Percentiles rank a stretch among this genome's conserved stretches.
Evolutionary conservation across 2,888 invertebrate species (phyloP).

Genomic region (Pharmacophagus antenor): DNA sequence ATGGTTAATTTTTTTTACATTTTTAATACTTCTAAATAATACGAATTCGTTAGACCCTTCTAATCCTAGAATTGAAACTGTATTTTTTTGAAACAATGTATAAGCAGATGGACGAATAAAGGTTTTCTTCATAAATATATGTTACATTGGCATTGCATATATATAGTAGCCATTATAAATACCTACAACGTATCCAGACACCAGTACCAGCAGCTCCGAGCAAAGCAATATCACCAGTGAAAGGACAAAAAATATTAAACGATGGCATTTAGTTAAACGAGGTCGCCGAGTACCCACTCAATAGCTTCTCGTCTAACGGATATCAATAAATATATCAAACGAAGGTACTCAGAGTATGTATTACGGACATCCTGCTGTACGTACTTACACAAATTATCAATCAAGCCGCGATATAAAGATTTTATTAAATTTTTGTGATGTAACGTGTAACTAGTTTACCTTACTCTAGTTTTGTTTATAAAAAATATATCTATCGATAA

Average conservation of each 20-base stretch:
- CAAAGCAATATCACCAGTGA: conserved; percentile 30
- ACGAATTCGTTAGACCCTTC: not conserved
- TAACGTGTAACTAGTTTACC: conserved; percentile 10
- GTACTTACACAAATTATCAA: conserved; percentile 3
- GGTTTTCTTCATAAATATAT: not conserved
- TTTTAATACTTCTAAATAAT: too few species aligned
- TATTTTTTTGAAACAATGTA: not conserved
- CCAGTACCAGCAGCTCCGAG: not conserved
- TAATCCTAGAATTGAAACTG: not conserved
- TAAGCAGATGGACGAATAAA: not conserved
- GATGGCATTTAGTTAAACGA: conserved; percentile 39
- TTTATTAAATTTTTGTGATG: not conserved
- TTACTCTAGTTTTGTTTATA: conserved; percentile 20
- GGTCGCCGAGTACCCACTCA: conserved; percentile 33
- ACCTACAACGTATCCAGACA: too few species aligned
- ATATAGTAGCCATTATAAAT: too few species aligned
- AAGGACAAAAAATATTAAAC: conserved; percentile 37
- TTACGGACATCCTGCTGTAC: conserved; percentile 27
- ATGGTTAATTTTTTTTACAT: too few species aligned
- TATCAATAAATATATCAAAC: conserved; percentile 32
- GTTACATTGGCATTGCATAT: too few species aligned
- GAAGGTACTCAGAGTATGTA: conserved; percentile 18
- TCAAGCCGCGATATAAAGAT: not conserved
- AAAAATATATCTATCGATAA: conserved; percentile 16
- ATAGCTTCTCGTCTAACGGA: conserved; percentile 35